Percentiles rank a stretch among this genome's conserved stretches.
These are phyloP conservation scores for Melanerpes aurifrons DNA, from an alignment of 2,113 vertebrate genomes.

Conservation along the genomic window DNA sequence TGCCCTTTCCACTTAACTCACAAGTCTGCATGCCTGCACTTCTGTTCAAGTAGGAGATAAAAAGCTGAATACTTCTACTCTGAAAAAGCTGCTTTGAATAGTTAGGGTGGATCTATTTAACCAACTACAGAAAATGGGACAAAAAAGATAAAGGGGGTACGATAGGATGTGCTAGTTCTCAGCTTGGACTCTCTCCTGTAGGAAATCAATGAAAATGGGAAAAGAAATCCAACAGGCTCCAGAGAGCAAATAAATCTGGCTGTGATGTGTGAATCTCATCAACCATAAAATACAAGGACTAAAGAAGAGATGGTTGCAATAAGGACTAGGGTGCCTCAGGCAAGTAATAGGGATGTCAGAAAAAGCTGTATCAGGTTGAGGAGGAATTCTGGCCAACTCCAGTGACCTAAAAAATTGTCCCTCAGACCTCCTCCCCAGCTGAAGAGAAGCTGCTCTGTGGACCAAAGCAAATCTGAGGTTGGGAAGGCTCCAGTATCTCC, in stretches of 20 bases:
- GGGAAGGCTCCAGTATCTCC: background rate
- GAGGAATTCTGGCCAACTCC: background rate
- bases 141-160: background rate
- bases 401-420: background rate
- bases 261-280: background rate
- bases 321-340: background rate
- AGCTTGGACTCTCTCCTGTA: background rate
- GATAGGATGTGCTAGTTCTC: background rate
- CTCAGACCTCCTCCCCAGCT: background rate
- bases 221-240: background rate
- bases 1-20: constrained; percentile 17
- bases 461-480: background rate
- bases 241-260: constrained; percentile 13
- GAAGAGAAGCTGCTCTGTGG: background rate
- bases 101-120: constrained; percentile 5
- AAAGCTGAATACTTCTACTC: background rate
- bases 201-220: constrained; percentile 1
- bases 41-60: background rate
- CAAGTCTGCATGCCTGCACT: background rate
- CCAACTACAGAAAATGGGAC: background rate
- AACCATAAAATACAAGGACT: background rate
- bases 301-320: background rate
- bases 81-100: constrained; percentile 11
- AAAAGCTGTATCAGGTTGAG: constrained; percentile 1
- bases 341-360: background rate